Percentiles rank a stretch among this genome's conserved stretches.
These are phyloP conservation scores for Anas bernieri DNA, from an alignment of 2,797 vertebrate species.

Conservation along the genomic window DNA sequence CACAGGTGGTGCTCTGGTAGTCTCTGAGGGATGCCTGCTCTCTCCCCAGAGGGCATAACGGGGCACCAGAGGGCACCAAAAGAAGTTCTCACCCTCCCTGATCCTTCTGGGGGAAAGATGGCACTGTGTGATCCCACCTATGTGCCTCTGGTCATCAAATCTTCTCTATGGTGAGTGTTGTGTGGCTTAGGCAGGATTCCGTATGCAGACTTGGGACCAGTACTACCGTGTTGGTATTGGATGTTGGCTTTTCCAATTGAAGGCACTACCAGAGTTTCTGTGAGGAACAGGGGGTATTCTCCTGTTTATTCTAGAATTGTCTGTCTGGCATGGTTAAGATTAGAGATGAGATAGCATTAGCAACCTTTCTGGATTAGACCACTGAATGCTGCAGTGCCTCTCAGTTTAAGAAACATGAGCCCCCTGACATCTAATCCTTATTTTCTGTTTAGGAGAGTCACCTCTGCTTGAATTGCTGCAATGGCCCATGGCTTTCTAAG, in stretches of 20 bases:
- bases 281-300: not conserved
- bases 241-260: not conserved
- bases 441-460: not conserved
- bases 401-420: not conserved
- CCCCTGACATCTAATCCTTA: not conserved
- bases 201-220: not conserved
- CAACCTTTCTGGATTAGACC: not conserved
- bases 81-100: not conserved
- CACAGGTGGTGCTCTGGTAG: not conserved
- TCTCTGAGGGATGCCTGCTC: not conserved
- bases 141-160: not conserved
- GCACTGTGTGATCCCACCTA: not conserved
- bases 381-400: not conserved
- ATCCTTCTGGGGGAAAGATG: not conserved
- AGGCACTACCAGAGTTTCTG: not conserved
- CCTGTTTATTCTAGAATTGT: not conserved
- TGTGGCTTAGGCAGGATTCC: not conserved
- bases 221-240: not conserved
- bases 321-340: not conserved
- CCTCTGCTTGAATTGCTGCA: not conserved
- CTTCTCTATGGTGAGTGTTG: not conserved
- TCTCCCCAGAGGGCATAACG: not conserved
- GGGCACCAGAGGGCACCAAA: no score
- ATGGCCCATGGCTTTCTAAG: not conserved
- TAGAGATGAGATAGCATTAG: not conserved